Conservation (phyloP, 2,113 vertebrate species). For the Pseudopodoces humilis region DNA sequence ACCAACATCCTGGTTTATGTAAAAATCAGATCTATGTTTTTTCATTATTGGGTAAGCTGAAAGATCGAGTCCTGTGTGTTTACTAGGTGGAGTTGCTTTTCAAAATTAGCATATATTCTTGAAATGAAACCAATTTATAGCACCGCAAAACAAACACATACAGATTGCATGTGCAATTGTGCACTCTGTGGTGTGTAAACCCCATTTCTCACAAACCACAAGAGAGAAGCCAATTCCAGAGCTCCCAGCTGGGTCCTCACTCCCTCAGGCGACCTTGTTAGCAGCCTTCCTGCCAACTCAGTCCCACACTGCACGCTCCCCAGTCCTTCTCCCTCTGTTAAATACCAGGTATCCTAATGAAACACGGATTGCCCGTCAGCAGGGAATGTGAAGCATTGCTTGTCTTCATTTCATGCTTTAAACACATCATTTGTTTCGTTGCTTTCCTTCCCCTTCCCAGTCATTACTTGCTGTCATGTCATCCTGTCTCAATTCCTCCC, state of each 20-base stretch:
- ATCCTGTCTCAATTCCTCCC: background rate
- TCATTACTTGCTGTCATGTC: conserved; percentile 23
- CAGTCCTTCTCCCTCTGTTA: background rate
- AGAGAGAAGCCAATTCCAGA: background rate
- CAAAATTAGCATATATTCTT: background rate
- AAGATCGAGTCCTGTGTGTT: background rate
- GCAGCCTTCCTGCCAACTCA: background rate
- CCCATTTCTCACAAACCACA: rapidly evolving
- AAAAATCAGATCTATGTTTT: background rate
- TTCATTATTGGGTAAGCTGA: background rate
- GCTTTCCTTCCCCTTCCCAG: conserved; percentile 7
- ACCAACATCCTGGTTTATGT: background rate
- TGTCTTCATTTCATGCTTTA: conserved; percentile 21
- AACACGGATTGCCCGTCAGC: background rate
- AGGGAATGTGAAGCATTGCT: background rate
- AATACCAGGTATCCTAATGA: background rate
- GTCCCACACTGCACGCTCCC: background rate
- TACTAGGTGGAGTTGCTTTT: background rate
- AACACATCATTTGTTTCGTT: background rate
- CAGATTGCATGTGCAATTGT: background rate
- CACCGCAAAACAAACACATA: rapidly evolving
- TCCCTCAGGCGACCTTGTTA: background rate
- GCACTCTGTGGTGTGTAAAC: background rate
- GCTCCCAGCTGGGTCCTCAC: background rate
- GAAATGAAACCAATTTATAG: background rate